Evolutionary conservation across 2,888 invertebrate genomes (phyloP).

Genomic region (Aphidoletes aphidimyza): DNA sequence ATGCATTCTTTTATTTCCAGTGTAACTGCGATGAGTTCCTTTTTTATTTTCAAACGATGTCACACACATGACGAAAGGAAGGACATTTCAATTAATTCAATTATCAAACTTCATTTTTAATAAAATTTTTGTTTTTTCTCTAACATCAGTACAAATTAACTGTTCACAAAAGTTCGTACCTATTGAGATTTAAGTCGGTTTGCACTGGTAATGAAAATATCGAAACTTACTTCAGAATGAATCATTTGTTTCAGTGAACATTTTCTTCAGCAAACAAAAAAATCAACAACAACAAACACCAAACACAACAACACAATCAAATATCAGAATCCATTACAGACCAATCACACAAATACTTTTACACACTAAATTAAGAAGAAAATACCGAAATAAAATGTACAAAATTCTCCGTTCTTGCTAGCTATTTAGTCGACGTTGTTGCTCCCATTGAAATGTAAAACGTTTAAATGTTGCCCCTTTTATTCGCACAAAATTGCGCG

Average conservation of each 20-base stretch:
- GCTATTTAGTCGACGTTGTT: slow-evolving; percentile 12
- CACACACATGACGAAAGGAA: too few relatives aligned
- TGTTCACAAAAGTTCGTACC: neutral
- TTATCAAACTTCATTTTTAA: too few relatives aligned
- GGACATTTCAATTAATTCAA: too few relatives aligned
- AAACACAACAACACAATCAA: neutral
- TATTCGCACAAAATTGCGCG: neutral
- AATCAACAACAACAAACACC: neutral
- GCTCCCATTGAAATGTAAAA: neutral
- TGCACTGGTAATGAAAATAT: neutral
- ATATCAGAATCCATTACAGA: neutral
- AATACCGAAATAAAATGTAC: too few relatives aligned
- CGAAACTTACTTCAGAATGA: slow-evolving; percentile 18
- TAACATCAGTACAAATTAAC: neutral
- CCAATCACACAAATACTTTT: neutral
- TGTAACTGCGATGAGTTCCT: too few relatives aligned
- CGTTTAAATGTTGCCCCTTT: slow-evolving; percentile 15
- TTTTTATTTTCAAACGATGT: too few relatives aligned
- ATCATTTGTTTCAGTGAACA: neutral
- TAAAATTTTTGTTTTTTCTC: too few relatives aligned
- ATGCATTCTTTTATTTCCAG: too few relatives aligned
- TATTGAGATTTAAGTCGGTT: neutral
- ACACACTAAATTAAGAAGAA: neutral
- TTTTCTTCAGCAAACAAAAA: slow-evolving; percentile 8
- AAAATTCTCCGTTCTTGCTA: neutral